A percentile compares a stretch with the other conserved stretches of the same genome.
phyloP scores from a whole-genome alignment of 2,113 vertebrate genomes.

The Tylochromis polylepis region DNA sequence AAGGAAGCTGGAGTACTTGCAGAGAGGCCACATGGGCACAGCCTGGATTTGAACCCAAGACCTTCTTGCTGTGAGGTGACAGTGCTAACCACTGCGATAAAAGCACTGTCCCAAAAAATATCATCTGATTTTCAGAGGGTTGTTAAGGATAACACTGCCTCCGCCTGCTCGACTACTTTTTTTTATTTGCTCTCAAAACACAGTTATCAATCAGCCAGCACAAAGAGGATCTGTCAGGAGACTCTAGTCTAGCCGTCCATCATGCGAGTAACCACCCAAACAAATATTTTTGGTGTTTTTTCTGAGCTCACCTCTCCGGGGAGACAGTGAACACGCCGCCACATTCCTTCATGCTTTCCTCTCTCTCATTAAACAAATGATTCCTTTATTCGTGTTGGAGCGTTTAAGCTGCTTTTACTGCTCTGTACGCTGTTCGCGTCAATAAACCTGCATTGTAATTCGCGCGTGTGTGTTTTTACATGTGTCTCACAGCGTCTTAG shows the following conservation, averaged over 20 bases:
- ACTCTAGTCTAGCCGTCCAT: background rate
- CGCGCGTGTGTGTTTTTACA: background rate
- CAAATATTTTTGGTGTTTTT: slow-evolving; percentile 15
- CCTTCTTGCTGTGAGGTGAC: background rate
- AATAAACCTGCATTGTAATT: slow-evolving; percentile 1
- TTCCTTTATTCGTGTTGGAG: background rate
- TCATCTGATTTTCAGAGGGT: background rate
- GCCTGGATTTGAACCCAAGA: background rate
- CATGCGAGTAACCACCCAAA: slow-evolving; percentile 5
- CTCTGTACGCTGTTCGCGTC: background rate
- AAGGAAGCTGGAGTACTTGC: background rate
- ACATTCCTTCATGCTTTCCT: slow-evolving; percentile 13
- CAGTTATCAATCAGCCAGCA: slow-evolving; percentile 39
- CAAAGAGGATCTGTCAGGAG: slow-evolving; percentile 10
- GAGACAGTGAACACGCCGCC: background rate
- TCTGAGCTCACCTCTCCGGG: background rate
- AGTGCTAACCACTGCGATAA: background rate
- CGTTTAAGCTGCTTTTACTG: background rate
- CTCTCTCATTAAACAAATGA: slow-evolving; percentile 31
- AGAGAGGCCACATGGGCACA: background rate
- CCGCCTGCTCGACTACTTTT: background rate
- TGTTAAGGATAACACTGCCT: background rate
- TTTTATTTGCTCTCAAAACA: slow-evolving; percentile 56
- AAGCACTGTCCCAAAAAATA: background rate
- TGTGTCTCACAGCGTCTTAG: background rate